Base-by-base conservation (phyloP, 2,113 vertebrate genomes). In the Gasterosteus nipponicus region DNA sequence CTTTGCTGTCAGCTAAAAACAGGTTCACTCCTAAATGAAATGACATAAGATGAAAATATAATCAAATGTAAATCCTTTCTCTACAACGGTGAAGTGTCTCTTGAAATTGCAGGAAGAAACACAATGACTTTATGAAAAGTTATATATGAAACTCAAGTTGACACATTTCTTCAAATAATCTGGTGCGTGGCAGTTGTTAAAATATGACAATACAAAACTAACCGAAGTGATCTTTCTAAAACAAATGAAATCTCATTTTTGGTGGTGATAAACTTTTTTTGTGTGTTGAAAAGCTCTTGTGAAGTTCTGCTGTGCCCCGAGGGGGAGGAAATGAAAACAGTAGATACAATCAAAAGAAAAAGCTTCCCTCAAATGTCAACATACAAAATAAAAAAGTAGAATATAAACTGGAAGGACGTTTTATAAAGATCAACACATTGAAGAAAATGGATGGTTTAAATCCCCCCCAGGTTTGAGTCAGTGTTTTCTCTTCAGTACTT, bases 311-410 rank as follows among this genome's bases (percentile, higher is more conserved):
- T 61, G 16, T 1, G 18, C 15, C 39, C 41, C 12, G 10, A 71
- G n/a, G 16, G 14, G 10, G 4, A 73, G 77, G 69, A 85, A 89
- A 87, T 86, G 63, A 85, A 79, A 65, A 66, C 7, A 44, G 58
- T 77, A 79, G 69, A 81, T 89, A 58, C 42, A 74, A 66, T 67
- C 73, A 64, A 63, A 38, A 46, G 18, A 42, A 62, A 19, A 44
- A 12, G 16, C 16, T 42, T 59, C 64, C 38, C 29, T 7, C 11
- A 69, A 49, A 80, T 62, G 59, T 68, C 68, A 61, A 65, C 71
- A 82, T 18, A 38, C 56, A 35, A 54, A 29, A 66, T 7, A 53
- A 22, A 73, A 60, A 63, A 47, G n/a, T 33, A 5, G 39, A 70
- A 80, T 59, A 68, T 74, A 29, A 64, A 47, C 49, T 57, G 16